These are phyloP conservation scores for Leptothorax acervorum DNA, from an alignment of 2,888 invertebrate species.

Conservation along the genomic window DNA sequence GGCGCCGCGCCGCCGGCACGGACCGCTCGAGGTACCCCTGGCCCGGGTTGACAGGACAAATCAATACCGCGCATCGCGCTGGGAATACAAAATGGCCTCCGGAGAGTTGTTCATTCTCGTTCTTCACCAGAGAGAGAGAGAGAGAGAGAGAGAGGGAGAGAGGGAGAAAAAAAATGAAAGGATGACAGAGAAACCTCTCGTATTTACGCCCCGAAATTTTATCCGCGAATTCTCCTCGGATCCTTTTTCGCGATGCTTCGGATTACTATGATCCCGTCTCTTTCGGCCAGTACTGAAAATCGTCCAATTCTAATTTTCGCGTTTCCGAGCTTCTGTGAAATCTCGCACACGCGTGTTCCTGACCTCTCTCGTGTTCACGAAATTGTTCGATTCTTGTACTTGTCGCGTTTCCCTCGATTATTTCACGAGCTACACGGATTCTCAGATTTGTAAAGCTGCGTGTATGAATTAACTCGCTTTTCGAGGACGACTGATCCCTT, in stretches of 20 bases:
- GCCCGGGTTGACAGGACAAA: slow-evolving; percentile 83
- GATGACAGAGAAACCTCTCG: background rate
- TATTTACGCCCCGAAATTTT: background rate
- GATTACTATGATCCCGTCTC: background rate
- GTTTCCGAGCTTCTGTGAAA: background rate
- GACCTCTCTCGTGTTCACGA: background rate
- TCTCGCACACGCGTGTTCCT: background rate
- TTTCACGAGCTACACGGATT: background rate
- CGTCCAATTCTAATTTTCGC: background rate
- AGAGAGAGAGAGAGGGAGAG: no score
- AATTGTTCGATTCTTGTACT: background rate
- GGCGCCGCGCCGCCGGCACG: slow-evolving; percentile 34
- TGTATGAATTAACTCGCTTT: background rate
- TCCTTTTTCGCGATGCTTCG: background rate
- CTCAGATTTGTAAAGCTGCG: no score
- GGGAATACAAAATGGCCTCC: slow-evolving; percentile 85
- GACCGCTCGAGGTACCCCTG: slow-evolving; percentile 72
- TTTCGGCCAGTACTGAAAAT: background rate
- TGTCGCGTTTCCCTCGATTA: no score
- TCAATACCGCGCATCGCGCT: slow-evolving; percentile 84
- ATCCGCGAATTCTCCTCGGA: background rate
- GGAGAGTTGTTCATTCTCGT: slow-evolving; percentile 59
- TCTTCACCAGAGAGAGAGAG: background rate
- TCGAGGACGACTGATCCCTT: background rate
- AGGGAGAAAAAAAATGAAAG: background rate